These are phyloP conservation scores for Aromia moschata DNA, from an alignment of 2,888 invertebrate genomes.

Conservation along the genomic window DNA sequence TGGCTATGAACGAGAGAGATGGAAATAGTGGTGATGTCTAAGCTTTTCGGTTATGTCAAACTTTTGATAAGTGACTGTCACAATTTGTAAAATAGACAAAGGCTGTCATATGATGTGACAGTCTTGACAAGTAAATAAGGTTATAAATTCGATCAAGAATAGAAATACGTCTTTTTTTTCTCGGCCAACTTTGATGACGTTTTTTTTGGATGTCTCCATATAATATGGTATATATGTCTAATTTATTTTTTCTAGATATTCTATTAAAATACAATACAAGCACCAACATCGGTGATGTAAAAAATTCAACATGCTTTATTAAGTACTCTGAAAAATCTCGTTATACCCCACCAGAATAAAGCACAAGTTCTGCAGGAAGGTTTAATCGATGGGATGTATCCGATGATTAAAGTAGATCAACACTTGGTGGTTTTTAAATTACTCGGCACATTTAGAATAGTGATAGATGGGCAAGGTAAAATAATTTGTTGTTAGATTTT, in stretches of 20 bases:
- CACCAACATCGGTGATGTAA: conserved; percentile 66
- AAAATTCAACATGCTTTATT: conserved; percentile 76
- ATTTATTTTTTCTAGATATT: conserved; percentile 57
- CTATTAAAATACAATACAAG: conserved; percentile 68
- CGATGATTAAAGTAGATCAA: conserved; percentile 73
- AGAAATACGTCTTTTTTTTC: too few relatives aligned
- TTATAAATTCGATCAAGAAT: too few relatives aligned
- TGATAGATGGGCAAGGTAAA: conserved; percentile 83
- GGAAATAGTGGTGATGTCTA: too few relatives aligned
- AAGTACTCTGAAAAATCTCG: conserved; percentile 81
- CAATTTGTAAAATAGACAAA: too few relatives aligned
- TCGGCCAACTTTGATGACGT: too few relatives aligned
- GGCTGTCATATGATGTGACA: too few relatives aligned
- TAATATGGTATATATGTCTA: too few relatives aligned
- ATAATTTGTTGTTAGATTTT: conserved; percentile 11
- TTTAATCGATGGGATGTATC: conserved; percentile 76
- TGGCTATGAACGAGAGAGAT: too few relatives aligned
- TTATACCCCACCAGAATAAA: conserved; percentile 81
- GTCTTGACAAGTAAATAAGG: too few relatives aligned
- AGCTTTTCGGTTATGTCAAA: too few relatives aligned
- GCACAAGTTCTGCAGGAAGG: conserved; percentile 75
- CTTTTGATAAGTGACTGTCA: too few relatives aligned
- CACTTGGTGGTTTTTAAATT: conserved; percentile 87
- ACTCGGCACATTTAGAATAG: conserved; percentile 85
- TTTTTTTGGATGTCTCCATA: too few relatives aligned